A percentile compares a stretch with the other conserved stretches of the same genome.
phyloP scores from a whole-genome alignment of 1,140 invertebrate species.

The Trichonephila inaurata region DNA sequence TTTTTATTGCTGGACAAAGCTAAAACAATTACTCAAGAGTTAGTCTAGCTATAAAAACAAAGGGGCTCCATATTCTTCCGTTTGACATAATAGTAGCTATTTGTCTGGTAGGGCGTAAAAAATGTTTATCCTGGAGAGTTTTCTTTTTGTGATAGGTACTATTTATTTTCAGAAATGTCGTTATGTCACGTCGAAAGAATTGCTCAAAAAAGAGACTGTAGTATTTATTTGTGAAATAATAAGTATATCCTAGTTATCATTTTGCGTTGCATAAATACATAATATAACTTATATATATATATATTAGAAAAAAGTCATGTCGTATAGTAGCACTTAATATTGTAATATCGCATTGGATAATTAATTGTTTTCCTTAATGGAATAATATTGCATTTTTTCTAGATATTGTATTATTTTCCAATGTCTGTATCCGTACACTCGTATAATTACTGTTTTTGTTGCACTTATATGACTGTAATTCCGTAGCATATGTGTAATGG shows the following conservation, averaged over 20 bases:
- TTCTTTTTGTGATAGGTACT: neutral
- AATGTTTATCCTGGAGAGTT: neutral
- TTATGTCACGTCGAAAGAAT: neutral
- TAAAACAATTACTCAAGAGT: neutral
- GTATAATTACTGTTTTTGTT: no score
- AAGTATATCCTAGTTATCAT: neutral
- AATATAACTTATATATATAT: neutral
- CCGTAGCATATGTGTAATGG: no score
- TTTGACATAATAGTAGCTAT: neutral
- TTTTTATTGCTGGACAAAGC: constrained; percentile 35
- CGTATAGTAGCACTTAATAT: neutral
- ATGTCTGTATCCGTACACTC: no score
- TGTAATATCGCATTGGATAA: no score
- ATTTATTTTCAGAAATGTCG: neutral
- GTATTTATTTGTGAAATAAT: constrained; percentile 5
- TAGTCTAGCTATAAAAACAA: constrained; percentile 56
- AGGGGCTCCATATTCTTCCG: constrained; percentile 69
- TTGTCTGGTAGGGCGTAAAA: neutral
- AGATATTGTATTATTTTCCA: no score
- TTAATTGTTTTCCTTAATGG: no score
- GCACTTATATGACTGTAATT: no score
- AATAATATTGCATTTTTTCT: no score
- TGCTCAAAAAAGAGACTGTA: neutral
- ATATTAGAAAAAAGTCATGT: neutral
- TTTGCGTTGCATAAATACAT: neutral